A percentile compares a stretch with the other conserved stretches of the same genome.
Evolutionary conservation across 2,888 invertebrate species (phyloP).

Genomic region (Pantelozetes paolii): DNA sequence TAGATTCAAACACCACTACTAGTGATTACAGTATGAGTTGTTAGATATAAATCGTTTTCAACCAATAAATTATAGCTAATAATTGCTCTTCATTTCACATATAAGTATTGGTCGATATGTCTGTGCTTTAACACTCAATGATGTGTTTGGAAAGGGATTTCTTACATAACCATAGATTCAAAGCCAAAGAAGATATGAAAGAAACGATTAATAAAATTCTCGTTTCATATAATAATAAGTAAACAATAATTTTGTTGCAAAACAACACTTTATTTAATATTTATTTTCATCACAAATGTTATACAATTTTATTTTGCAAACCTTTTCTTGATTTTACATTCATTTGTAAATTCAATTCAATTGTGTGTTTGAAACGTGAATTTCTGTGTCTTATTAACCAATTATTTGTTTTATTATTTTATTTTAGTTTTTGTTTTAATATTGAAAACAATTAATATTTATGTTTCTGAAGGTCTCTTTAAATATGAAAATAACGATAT

Average conservation of each 20-base stretch:
- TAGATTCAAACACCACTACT: not conserved
- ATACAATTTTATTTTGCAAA: too few relatives aligned
- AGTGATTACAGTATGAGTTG: slow-evolving; percentile 15
- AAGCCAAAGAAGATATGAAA: not conserved
- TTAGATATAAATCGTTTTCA: slow-evolving; percentile 19
- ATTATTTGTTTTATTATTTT: not conserved
- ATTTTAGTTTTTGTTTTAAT: too few relatives aligned
- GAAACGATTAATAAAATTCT: not conserved
- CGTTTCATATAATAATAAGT: not conserved
- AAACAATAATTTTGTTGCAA: not conserved
- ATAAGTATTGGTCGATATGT: not conserved
- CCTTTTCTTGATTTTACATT: not conserved
- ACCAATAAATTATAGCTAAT: slow-evolving; percentile 27
- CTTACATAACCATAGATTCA: not conserved
- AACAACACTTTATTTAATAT: not conserved
- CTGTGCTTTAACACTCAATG: not conserved
- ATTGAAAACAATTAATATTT: not conserved
- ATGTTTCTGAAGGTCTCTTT: not conserved
- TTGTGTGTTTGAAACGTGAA: not conserved
- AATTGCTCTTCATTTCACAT: slow-evolving; percentile 23
- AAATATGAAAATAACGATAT: not conserved
- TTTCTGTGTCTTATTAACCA: not conserved
- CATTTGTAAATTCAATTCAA: not conserved
- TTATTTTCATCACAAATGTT: too few relatives aligned
- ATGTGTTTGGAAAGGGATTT: not conserved